Evolutionary conservation across 2,797 vertebrate genomes (phyloP).

Genomic region (Tapera naevia): DNA sequence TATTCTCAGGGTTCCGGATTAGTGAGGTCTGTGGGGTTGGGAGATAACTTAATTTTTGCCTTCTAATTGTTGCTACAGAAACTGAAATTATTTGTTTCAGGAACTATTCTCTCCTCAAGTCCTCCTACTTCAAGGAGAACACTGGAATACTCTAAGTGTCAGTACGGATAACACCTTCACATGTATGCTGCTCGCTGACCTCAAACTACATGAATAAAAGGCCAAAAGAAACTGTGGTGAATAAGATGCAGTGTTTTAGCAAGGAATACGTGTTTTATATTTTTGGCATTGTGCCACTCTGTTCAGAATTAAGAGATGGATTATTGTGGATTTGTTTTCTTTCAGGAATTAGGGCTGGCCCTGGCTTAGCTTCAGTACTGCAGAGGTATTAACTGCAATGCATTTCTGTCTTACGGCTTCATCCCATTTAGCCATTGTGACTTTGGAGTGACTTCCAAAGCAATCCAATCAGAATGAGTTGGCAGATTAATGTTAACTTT

Average conservation of each 20-base stretch:
- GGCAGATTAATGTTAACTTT: slow-evolving; percentile 78
- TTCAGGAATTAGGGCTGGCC: slow-evolving; percentile 83
- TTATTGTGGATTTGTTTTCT: slow-evolving; percentile 84
- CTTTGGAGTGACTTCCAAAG: slow-evolving; percentile 82
- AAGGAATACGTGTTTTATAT: slow-evolving; percentile 57
- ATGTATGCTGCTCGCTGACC: slow-evolving; percentile 53
- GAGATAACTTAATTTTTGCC: neutral
- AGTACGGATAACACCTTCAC: slow-evolving; percentile 40
- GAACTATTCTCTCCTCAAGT: neutral
- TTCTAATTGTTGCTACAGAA: neutral
- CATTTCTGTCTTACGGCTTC: slow-evolving; percentile 77
- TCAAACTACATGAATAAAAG: slow-evolving; percentile 64
- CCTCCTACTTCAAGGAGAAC: slow-evolving; percentile 47
- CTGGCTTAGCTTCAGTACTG: slow-evolving; percentile 78
- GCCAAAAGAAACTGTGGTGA: slow-evolving; percentile 44
- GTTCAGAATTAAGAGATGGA: slow-evolving; percentile 80
- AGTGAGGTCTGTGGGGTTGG: neutral
- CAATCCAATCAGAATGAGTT: slow-evolving; percentile 80
- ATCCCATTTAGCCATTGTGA: slow-evolving; percentile 79
- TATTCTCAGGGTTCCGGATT: neutral
- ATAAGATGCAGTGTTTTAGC: slow-evolving; percentile 42
- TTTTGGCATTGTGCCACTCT: slow-evolving; percentile 70
- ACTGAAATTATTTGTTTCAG: neutral
- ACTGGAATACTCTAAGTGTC: slow-evolving; percentile 19
- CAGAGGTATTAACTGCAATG: slow-evolving; percentile 81